Base-by-base conservation (phyloP, 1,140 invertebrate genomes). In the Stegodyphus mimosarum region DNA sequence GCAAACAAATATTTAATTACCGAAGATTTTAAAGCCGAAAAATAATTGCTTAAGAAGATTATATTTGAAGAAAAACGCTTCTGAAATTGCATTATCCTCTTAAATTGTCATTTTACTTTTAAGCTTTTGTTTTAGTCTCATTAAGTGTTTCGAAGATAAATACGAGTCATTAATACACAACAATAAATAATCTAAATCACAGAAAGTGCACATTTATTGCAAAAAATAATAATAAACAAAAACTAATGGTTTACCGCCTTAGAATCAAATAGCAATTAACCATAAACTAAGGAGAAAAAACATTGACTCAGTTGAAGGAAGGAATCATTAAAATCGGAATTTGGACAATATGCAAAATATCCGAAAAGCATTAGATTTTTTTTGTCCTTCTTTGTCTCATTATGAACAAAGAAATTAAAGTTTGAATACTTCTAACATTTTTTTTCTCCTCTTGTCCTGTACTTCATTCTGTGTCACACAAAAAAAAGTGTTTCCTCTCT, bases 281-380 rank as follows among this genome's bases (percentile, higher is more conserved):
- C 33, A 10, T 33, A 53, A 74, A 79, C 13, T n/a, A 7, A 66
- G 74, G 71, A 64, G 74, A 83, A 74, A 71, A 50, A 60, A 67
- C 66, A 83, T 60, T 74, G 66, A 33, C 69, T 53, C 71, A 74
- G 18, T 74, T 73, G 73, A 51, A 60, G 51, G 70, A 51, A 18
- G 3, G 33, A 33, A 53, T 18, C 80, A 83, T 83, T 83, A 83
- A 74, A 83, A 49, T 72, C 55, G 13, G 49, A 81, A 15, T 60
- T 83, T 64, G 33, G 33, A 33, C 49, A 70, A 9, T 18, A 75
- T 69, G 15, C 33, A 33, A 11, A 60, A 63, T 84, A 84, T 84
- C 81, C 64, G 81, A 84, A 84, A 84, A 84, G 17, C 72, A 84
- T 84, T 84, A 84, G 63, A 71, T 13, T 51, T 63, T 81, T 70